Conservation (phyloP, 2,797 vertebrate genomes). For the Phalloptychus januarius region DNA sequence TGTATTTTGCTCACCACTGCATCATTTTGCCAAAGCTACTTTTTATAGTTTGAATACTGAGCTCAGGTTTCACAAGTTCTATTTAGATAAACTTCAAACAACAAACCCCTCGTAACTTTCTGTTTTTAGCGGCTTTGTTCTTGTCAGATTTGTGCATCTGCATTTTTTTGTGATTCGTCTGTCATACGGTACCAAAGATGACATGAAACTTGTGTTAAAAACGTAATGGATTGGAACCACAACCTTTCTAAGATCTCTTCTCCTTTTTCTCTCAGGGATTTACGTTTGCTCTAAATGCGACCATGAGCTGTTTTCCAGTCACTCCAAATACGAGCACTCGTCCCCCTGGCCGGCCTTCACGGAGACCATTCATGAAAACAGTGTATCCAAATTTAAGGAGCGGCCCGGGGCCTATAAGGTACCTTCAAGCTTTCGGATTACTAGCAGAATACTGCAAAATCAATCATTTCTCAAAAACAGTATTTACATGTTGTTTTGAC, state of each 20-base stretch:
- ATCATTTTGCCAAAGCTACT: neutral
- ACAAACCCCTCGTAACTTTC: neutral
- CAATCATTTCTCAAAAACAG: neutral
- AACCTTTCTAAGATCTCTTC: neutral
- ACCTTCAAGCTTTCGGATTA: neutral
- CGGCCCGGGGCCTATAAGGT: constrained; percentile 86
- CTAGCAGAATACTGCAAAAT: neutral
- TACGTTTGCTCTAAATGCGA: constrained; percentile 90
- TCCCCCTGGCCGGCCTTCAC: constrained; percentile 97
- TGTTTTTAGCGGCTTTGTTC: neutral
- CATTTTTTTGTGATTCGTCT: neutral
- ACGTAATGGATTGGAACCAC: neutral
- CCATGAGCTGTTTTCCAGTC: constrained; percentile 91
- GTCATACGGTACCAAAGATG: neutral
- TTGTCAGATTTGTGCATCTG: neutral
- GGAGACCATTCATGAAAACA: constrained; percentile 85
- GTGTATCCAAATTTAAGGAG: constrained; percentile 87
- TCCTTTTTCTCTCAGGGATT: constrained; percentile 76
- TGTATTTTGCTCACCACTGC: neutral
- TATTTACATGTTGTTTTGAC: neutral
- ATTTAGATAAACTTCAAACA: too few species aligned
- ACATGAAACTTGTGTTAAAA: neutral
- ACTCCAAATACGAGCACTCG: constrained; percentile 89
- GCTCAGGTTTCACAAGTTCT: neutral
- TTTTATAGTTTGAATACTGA: neutral